Evolutionary conservation across 2,797 vertebrate genomes (phyloP).

Genomic region (Oryzias sinensis): DNA sequence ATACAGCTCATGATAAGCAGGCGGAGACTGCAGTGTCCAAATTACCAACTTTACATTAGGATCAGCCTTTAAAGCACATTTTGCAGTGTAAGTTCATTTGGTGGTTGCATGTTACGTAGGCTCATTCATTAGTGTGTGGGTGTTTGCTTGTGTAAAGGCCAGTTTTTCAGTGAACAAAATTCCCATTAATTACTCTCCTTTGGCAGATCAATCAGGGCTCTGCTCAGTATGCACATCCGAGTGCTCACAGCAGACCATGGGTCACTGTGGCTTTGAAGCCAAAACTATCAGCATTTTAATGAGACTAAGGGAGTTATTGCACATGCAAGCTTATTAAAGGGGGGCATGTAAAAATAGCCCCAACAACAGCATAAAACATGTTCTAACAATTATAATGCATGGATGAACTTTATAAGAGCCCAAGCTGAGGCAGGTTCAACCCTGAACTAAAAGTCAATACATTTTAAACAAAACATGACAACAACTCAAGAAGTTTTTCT

Average conservation of each 20-base stretch:
- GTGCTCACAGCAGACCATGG: slow-evolving; percentile 44
- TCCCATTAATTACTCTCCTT: slow-evolving; percentile 56
- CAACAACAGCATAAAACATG: background rate
- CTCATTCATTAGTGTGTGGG: slow-evolving; percentile 22
- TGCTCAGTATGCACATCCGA: slow-evolving; percentile 66
- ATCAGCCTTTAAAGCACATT: too few species aligned
- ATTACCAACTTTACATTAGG: too few species aligned
- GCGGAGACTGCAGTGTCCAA: too few species aligned
- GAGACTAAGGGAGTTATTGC: slow-evolving; percentile 65
- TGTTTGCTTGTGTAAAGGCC: slow-evolving; percentile 22
- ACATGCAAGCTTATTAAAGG: slow-evolving; percentile 27
- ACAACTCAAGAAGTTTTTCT: too few species aligned
- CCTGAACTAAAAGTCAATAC: too few species aligned
- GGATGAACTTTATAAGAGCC: too few species aligned
- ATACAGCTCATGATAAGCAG: too few species aligned
- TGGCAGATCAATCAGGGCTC: slow-evolving; percentile 70
- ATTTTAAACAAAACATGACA: too few species aligned
- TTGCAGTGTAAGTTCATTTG: slow-evolving; percentile 7
- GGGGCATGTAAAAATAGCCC: slow-evolving; percentile 27
- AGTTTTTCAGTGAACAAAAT: slow-evolving; percentile 41
- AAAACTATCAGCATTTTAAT: slow-evolving; percentile 76
- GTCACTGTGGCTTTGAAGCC: slow-evolving; percentile 71
- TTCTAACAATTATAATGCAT: too few species aligned
- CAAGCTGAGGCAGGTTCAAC: too few species aligned
- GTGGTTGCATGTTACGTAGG: slow-evolving; percentile 29